Percentiles rank a stretch among this genome's conserved stretches.
phyloP scores from a whole-genome alignment of 1,140 invertebrate genomes.

The Apolygus lucorum region DNA sequence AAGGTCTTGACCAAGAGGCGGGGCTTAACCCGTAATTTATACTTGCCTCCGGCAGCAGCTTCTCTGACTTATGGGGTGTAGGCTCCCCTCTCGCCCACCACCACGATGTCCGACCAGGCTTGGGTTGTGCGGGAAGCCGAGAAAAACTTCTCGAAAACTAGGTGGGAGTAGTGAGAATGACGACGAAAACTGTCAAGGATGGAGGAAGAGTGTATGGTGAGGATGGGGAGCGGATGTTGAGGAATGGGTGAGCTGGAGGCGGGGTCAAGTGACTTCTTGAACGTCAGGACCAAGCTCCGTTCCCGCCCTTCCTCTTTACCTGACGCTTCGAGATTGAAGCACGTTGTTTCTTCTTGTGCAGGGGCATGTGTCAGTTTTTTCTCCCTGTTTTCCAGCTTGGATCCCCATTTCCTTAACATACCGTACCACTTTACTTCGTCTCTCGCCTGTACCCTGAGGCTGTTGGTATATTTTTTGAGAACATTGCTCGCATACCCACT shows the following conservation, averaged over 20 bases:
- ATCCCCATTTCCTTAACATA: neutral
- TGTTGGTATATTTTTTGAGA: too few species aligned
- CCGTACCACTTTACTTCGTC: neutral
- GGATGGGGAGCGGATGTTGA: neutral
- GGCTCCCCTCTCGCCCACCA: neutral
- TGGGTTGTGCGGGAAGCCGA: too few species aligned
- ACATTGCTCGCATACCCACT: too few species aligned
- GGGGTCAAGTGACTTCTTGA: slow-evolving; percentile 14
- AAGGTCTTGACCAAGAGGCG: neutral
- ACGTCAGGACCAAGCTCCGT: slow-evolving; percentile 1
- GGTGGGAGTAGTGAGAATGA: neutral
- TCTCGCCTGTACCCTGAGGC: too few species aligned
- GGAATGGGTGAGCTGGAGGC: neutral
- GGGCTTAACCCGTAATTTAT: slow-evolving; percentile 2
- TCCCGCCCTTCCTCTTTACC: neutral
- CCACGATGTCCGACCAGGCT: too few species aligned
- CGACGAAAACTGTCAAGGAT: too few species aligned
- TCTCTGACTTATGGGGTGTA: neutral
- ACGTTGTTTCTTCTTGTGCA: neutral
- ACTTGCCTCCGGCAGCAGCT: neutral
- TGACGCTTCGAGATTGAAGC: neutral
- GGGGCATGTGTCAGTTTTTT: neutral
- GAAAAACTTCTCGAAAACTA: neutral
- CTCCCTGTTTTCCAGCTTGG: neutral
- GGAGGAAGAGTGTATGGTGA: too few species aligned